Conservation (phyloP, 2,888 invertebrate species). For the Lithosia quadra region DNA sequence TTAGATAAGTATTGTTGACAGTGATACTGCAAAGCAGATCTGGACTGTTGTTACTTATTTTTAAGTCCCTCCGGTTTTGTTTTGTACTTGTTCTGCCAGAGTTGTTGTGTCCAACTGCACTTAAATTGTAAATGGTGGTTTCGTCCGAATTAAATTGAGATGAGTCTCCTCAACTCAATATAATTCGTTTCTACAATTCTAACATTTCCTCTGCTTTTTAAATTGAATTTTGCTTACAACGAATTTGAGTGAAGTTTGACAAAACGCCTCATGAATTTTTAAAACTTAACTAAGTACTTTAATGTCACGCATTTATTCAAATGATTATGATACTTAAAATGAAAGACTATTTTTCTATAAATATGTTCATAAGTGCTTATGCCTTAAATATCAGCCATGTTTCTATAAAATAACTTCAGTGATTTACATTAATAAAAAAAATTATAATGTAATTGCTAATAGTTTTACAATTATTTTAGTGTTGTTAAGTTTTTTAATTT, state of each 20-base stretch:
- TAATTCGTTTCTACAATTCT: conserved; percentile 63
- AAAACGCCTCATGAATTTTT: conserved; percentile 68
- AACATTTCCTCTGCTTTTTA: conserved; percentile 67
- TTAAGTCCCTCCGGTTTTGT: conserved; percentile 79
- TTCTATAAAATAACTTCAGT: conserved; percentile 47
- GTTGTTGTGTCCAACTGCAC: conserved; percentile 87
- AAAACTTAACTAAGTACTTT: conserved; percentile 37
- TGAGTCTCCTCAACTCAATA: conserved; percentile 54
- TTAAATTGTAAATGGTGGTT: conserved; percentile 85
- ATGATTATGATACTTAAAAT: conserved; percentile 28
- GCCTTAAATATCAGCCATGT: conserved; percentile 43
- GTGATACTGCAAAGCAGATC: conserved; percentile 85
- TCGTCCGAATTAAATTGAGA: conserved; percentile 60
- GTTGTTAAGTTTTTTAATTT: conserved; percentile 81
- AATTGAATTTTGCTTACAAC: conserved; percentile 71
- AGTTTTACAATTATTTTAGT: conserved; percentile 58
- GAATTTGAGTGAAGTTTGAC: conserved; percentile 86
- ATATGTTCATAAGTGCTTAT: conserved; percentile 53
- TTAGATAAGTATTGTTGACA: conserved; percentile 83
- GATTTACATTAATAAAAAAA: conserved; percentile 38
- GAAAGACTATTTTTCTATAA: conserved; percentile 45
- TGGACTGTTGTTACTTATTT: conserved; percentile 85
- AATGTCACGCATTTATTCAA: conserved; percentile 46
- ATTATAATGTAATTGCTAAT: conserved; percentile 27
- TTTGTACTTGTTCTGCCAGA: conserved; percentile 65